Percentiles rank a stretch among this genome's conserved stretches.
Conservation (phyloP, 2,113 vertebrate species). For the Casuarius casuarius region DNA sequence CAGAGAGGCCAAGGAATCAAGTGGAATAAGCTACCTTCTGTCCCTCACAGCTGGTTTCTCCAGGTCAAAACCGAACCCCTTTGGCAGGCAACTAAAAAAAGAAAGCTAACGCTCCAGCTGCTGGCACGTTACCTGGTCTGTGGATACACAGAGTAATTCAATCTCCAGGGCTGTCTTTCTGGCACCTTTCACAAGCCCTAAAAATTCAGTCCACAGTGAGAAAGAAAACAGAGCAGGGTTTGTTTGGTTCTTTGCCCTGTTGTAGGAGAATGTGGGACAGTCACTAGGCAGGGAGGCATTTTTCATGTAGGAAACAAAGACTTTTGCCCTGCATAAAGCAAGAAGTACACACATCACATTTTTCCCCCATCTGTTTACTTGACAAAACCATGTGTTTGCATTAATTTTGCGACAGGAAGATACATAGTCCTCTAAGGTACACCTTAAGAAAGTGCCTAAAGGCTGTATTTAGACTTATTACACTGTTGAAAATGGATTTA, state of each 20-base stretch:
- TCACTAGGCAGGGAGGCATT: not conserved
- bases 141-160: slow-evolving; percentile 28
- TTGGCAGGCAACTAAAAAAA: not conserved
- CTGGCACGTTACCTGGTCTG: slow-evolving; percentile 9
- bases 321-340: not conserved
- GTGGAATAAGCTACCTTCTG: slow-evolving; percentile 28
- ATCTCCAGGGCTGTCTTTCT: not conserved
- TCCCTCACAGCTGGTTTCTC: slow-evolving; percentile 22
- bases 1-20: not conserved
- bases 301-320: not conserved
- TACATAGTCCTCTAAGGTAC: not conserved
- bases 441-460: not conserved
- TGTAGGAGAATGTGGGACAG: not conserved
- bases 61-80: not conserved
- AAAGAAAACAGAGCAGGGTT: slow-evolving; percentile 8
- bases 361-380: not conserved
- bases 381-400: not conserved
- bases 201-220: not conserved
- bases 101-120: not conserved
- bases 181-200: slow-evolving; percentile 10
- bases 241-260: not conserved
- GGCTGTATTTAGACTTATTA: not conserved
- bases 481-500: not conserved
- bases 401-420: not conserved
- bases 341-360: not conserved